Conservation (phyloP, 1,140 invertebrate species). For the Magallana angulata region DNA sequence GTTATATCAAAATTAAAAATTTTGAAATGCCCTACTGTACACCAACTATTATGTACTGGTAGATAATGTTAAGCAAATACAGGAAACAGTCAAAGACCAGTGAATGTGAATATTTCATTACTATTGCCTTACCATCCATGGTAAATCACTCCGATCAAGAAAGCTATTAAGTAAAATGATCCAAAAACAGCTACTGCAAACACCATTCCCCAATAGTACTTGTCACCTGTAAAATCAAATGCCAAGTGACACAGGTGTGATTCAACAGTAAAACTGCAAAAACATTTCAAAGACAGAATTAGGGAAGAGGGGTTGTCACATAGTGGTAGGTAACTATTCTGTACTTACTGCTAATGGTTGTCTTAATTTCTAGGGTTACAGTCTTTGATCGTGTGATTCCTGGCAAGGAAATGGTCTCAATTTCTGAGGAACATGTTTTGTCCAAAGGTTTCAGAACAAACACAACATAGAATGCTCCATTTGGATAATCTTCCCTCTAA, state of each 20-base stretch:
- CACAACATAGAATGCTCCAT: slow-evolving; percentile 88
- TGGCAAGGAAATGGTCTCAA: slow-evolving; percentile 61
- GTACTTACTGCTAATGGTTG: slow-evolving; percentile 56
- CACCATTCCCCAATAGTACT: slow-evolving; percentile 84
- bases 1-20: not conserved
- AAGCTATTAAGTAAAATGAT: slow-evolving; percentile 83
- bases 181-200: slow-evolving; percentile 82
- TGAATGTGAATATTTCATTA: not conserved
- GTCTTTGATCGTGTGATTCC: slow-evolving; percentile 79
- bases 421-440: slow-evolving; percentile 83
- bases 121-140: slow-evolving; percentile 78
- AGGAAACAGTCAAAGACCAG: not conserved
- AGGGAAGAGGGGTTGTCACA: no score
- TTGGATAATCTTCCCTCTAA: slow-evolving; percentile 85
- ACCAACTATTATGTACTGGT: no score
- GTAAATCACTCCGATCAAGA: slow-evolving; percentile 80
- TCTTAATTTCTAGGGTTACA: slow-evolving; percentile 79
- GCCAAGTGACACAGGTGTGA: not conserved
- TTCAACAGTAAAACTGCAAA: not conserved
- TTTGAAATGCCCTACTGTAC: not conserved
- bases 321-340: no score
- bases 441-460: slow-evolving; percentile 90
- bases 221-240: slow-evolving; percentile 81
- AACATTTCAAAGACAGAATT: no score
- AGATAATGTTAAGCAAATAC: not conserved